Evolutionary conservation across 2,888 invertebrate genomes (phyloP).

Genomic region (Boloria euphrosyne): DNA sequence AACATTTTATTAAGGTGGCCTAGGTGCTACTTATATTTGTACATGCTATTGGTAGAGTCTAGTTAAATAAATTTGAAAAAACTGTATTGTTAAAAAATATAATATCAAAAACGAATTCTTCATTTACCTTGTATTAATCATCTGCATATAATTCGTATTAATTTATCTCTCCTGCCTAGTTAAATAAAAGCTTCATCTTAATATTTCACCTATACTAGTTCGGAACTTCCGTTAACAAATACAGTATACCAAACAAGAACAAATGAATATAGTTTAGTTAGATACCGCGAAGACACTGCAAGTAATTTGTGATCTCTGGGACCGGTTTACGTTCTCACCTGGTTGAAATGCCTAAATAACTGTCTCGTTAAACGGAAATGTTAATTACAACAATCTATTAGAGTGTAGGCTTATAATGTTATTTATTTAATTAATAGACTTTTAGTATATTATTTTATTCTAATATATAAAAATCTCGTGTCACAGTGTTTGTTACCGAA

Average conservation of each 20-base stretch:
- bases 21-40: too few species aligned
- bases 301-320: constrained; percentile 62
- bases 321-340: constrained; percentile 50
- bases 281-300: constrained; percentile 59
- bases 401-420: constrained; percentile 6
- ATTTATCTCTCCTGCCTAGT: neutral
- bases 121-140: neutral
- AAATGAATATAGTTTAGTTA: constrained; percentile 65
- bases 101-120: too few species aligned
- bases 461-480: too few species aligned
- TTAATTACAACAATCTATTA: constrained; percentile 21
- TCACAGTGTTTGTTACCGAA: too few species aligned
- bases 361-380: constrained; percentile 23
- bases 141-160: neutral
- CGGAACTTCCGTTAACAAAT: constrained; percentile 54
- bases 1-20: neutral
- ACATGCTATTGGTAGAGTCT: too few species aligned
- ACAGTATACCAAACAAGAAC: constrained; percentile 59
- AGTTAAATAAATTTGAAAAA: too few species aligned
- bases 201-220: constrained; percentile 39
- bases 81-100: too few species aligned
- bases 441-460: neutral
- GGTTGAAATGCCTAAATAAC: constrained; percentile 39
- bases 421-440: neutral
- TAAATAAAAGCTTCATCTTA: constrained; percentile 14